A percentile compares a stretch with the other conserved stretches of the same genome.
Evolutionary conservation across 2,113 vertebrate genomes (phyloP).

Genomic region (Sylvicapra grimmia): DNA sequence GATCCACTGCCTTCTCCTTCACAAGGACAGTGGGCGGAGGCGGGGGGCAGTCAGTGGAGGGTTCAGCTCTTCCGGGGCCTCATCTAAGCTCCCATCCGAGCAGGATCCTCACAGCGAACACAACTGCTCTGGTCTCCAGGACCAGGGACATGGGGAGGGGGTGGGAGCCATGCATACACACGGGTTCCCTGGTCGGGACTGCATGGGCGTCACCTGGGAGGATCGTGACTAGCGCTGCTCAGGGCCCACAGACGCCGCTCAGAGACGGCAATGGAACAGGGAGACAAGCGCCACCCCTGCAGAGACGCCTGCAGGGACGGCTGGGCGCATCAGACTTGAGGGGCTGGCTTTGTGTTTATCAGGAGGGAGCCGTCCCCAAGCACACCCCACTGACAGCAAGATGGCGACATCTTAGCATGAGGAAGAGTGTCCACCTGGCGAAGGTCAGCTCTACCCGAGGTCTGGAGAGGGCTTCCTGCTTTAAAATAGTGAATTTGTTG

Average conservation of each 20-base stretch:
- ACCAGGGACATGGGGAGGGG: no score
- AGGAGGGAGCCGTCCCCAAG: neutral
- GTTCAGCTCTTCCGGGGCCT: neutral
- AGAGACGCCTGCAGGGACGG: neutral
- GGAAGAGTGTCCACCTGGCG: rapidly evolving
- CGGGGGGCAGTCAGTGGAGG: neutral
- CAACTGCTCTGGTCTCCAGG: neutral
- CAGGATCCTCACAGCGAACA: neutral
- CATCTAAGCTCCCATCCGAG: neutral
- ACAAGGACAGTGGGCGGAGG: rapidly evolving
- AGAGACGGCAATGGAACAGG: neutral
- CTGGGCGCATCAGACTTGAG: neutral
- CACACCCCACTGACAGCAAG: no score
- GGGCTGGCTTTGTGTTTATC: neutral
- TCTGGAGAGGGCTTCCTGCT: neutral
- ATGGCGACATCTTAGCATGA: neutral
- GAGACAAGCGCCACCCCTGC: neutral
- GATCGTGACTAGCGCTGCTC: rapidly evolving
- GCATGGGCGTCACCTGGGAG: neutral
- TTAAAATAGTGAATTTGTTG: neutral
- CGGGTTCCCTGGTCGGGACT: neutral
- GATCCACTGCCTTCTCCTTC: neutral
- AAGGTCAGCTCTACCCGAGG: neutral
- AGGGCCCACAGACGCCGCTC: rapidly evolving
- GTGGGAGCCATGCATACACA: neutral